Conservation (phyloP, 1,140 invertebrate species). For the Apis florea region DNA sequence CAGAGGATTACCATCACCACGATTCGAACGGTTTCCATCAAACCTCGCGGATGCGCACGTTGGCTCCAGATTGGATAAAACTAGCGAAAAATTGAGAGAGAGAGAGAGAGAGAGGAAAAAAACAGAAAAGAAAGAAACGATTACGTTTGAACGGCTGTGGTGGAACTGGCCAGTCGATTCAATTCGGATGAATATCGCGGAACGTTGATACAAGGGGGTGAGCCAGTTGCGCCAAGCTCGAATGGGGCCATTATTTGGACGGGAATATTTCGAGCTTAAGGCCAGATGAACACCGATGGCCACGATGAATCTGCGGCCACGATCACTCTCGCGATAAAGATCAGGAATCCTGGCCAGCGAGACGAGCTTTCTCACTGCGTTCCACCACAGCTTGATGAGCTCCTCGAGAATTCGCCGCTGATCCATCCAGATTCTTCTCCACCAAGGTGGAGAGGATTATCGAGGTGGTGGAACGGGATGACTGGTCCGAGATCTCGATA, state of each 20-base stretch:
- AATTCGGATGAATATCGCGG: slow-evolving; percentile 60
- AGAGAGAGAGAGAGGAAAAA: background rate
- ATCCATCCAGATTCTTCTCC: background rate
- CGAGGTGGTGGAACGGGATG: background rate
- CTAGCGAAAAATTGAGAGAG: slow-evolving; percentile 9
- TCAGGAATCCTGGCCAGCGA: slow-evolving; percentile 19
- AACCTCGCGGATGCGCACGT: background rate
- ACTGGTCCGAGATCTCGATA: background rate
- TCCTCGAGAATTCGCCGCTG: background rate
- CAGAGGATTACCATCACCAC: slow-evolving; percentile 40
- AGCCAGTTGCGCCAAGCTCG: slow-evolving; percentile 18
- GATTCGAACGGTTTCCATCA: slow-evolving; percentile 51
- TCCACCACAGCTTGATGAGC: background rate
- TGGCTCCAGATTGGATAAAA: background rate
- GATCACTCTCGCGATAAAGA: slow-evolving; percentile 44
- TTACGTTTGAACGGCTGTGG: background rate
- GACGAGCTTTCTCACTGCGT: slow-evolving; percentile 24
- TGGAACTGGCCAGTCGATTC: slow-evolving; percentile 35
- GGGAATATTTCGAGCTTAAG: slow-evolving; percentile 46
- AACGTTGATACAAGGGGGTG: slow-evolving; percentile 32
- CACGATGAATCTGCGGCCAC: slow-evolving; percentile 29
- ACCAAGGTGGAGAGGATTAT: background rate
- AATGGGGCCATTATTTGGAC: slow-evolving; percentile 58
- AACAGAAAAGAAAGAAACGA: background rate
- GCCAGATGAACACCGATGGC: slow-evolving; percentile 48